Conservation (phyloP, 2,888 invertebrate species). For the Opisthograptis luteolata region DNA sequence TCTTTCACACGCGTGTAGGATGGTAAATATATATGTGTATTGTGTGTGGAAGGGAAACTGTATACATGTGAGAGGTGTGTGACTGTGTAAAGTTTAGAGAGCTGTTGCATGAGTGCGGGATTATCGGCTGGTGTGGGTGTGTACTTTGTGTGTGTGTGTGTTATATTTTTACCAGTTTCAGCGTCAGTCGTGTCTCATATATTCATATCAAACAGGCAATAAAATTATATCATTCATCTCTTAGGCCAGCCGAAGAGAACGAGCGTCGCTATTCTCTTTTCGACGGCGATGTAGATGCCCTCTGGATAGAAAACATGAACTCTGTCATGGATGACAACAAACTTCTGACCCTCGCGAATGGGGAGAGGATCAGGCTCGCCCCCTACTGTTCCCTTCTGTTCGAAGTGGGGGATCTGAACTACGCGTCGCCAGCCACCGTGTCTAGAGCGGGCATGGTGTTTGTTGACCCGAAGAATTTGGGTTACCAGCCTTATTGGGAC, state of each 20-base stretch:
- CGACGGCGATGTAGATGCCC: constrained; percentile 97
- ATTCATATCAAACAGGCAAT: too few relatives aligned
- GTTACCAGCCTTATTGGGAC: constrained; percentile 94
- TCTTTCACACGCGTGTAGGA: too few relatives aligned
- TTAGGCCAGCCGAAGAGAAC: constrained; percentile 87
- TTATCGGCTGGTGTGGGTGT: too few relatives aligned
- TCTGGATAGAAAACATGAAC: constrained; percentile 99
- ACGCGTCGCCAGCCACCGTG: constrained; percentile 96
- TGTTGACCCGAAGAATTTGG: constrained; percentile 95
- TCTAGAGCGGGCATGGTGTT: constrained; percentile 97
- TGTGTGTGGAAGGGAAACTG: too few relatives aligned
- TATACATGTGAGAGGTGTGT: too few relatives aligned
- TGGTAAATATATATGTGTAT: too few relatives aligned
- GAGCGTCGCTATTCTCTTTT: constrained; percentile 94
- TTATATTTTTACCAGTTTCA: too few relatives aligned
- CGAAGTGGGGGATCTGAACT: constrained; percentile 95
- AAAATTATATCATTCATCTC: too few relatives aligned
- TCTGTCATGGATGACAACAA: constrained; percentile 98
- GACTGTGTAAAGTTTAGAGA: too few relatives aligned
- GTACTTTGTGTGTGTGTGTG: too few relatives aligned
- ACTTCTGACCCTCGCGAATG: constrained; percentile 94
- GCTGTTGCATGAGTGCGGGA: too few relatives aligned
- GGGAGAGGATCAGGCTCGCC: constrained; percentile 93
- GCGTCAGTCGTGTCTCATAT: too few relatives aligned
- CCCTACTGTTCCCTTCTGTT: constrained; percentile 93